Base-by-base conservation (phyloP, 2,888 invertebrate species). In the Halictus ligatus region DNA sequence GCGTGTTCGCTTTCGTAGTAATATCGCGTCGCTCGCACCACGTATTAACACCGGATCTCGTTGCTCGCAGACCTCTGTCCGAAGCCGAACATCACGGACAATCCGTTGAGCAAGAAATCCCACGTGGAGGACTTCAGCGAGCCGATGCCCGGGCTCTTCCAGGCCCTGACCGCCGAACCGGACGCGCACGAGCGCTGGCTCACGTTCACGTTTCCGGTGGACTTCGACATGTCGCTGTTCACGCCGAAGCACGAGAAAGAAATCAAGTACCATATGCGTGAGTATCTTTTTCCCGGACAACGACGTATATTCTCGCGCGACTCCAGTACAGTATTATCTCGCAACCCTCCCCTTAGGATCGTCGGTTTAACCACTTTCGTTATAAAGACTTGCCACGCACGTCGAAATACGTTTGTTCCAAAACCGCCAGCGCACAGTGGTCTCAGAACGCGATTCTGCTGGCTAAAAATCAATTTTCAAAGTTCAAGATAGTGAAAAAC, bases 111-210 rank as follows among this genome's bases (percentile, higher is more conserved):
- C 64, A 96, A 96, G 91, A 98, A 98, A 93, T 98, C 98, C 29
- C 97, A 98, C 91, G 98, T 99, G 2, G 98, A 98, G 94, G 98
- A 98, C 89, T 96, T 98, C 64, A 96, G 96, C 29, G 98, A 98
- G 88, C 97, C 98, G 40, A 97, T 98, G 60, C 98, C 98, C 0
- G 98, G 97, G 64, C 95, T 99, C 58, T 99, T 99, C 94, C 96
- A 97, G 90, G 98, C 97, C 0, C 96, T 99, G 76, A 98, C 98
- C 3, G 97, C 97, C 88, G 97, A 97, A 90, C 97, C 97, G 1
- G 98, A 99, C 93, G 95, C 96, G 0, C 97, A 97, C 87, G 96
- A 97, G 82, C 95, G 98, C 84, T 99, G 99, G 99, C 96, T 97
- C n/a, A 97, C 98, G 5, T 97, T 98, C 93, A 98, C 98, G 67